Base-by-base conservation (phyloP, 1,140 invertebrate genomes). In the Aphidius gifuensis region DNA sequence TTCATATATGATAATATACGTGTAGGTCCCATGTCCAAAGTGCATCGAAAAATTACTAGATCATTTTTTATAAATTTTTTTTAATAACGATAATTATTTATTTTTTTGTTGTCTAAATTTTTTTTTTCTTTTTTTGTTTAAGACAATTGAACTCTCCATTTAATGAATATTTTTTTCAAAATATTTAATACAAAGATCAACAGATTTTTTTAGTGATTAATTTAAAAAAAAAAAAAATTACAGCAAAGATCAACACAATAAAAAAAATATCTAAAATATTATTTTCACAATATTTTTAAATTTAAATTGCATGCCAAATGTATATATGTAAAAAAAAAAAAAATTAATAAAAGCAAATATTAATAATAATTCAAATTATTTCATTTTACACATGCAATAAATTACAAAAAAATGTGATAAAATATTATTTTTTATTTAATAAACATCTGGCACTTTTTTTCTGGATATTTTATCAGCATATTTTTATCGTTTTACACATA, bases 1-100 rank as follows among this genome's bases (percentile, higher is more conserved):
- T 16, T 16, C 16, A 32, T 32, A 32, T 50, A 55, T 38, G 53
- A 55, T 51, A 53, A 16, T 16, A 58, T 43, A 56, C 46, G 47
- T 50, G 48, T 63, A 47, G 61, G 61, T 63, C 61, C 61, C 61
- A 59, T 60, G 63, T 64, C 63, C 58, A 64, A 59, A 59, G 56
- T 59, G 47, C 38, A n/a, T 58, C 54, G 47, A 64, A 64, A 64
- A 59, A 11, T 38, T 47, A 23, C 56, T 39, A 47, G 8, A 46
- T 60, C 53, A 60, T 44, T 60, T 58, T 9, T 38, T n/a, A 53
- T 58, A 55, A 39, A 43, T 59, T 49, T 48, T 5, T 42, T 59
- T 45, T 57, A 5, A 9, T 46, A 8, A 46, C 4, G n/a, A 46
- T 46, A 46, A 6, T 8, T 9, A 46, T 46, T 2, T 0, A 3